Evolutionary conservation across 2,113 vertebrate species (phyloP).

Genomic region (Neogobius melanostomus): DNA sequence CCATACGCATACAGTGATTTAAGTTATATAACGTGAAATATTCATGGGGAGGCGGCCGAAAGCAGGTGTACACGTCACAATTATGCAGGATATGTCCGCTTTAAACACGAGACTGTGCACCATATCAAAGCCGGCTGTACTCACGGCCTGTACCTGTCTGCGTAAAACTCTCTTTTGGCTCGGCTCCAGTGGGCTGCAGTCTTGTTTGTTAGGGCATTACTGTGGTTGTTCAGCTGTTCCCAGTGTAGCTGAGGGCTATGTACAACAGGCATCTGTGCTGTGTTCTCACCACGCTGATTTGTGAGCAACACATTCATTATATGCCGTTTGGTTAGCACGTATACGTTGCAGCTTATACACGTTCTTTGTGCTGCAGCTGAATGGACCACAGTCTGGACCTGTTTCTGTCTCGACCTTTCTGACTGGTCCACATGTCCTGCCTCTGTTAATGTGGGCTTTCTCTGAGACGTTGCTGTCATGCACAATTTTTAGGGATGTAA

Average conservation of each 20-base stretch:
- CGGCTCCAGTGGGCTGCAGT: slow-evolving; percentile 25
- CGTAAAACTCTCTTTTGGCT: slow-evolving; percentile 30
- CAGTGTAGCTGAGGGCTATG: slow-evolving; percentile 18
- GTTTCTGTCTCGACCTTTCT: background rate
- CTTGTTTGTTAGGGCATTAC: slow-evolving; percentile 46
- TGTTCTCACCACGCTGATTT: slow-evolving; percentile 2
- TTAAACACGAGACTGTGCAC: background rate
- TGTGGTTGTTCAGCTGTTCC: slow-evolving; percentile 48
- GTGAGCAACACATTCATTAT: slow-evolving; percentile 9
- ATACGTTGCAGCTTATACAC: slow-evolving; percentile 12
- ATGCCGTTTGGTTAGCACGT: slow-evolving; percentile 10
- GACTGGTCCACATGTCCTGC: background rate
- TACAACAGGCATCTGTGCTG: slow-evolving; percentile 24
- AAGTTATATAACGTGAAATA: too few species aligned
- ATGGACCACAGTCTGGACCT: slow-evolving; percentile 39
- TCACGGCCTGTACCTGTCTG: slow-evolving; percentile 15
- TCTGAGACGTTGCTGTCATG: background rate
- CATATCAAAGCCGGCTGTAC: background rate
- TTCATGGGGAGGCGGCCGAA: too few species aligned
- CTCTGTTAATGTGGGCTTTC: background rate
- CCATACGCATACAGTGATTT: too few species aligned
- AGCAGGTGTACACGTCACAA: too few species aligned
- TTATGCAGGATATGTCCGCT: background rate
- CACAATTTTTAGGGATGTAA: too few species aligned
- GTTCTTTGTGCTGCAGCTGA: slow-evolving; percentile 14